Base-by-base conservation (phyloP, 2,797 vertebrate genomes). In the Eulemur albifrons region DNA sequence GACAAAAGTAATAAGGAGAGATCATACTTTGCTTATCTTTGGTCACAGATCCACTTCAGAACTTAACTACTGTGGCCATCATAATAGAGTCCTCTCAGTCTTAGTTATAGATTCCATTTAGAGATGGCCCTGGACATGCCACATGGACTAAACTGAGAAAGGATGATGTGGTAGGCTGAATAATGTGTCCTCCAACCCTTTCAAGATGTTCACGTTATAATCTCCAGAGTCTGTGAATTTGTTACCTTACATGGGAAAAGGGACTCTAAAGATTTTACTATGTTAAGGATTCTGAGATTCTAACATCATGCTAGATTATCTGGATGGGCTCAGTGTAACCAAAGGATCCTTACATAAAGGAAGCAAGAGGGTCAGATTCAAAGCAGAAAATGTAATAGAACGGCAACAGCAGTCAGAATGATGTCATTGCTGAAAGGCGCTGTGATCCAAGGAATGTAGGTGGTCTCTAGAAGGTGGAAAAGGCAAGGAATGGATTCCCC, bases 1-100 rank as follows among this genome's bases (percentile, higher is more conserved):
- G 23, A 84, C 14, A 73, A 67, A 95, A 76, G 27, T 54, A 83
- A 57, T 2, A 88, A 92, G 25, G 43, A 87, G 7, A 80, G 32
- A 48, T 25, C 8, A 73, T 13, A 48, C 4, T 85, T 35, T n/a
- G 1, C 21, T 83, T 91, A 89, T n/a, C 3, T 57, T 92, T 69
- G 30, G 11, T 43, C 35, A 72, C 8, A 93, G 32, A 57, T 0
- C 7, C 18, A n/a, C 20, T 61, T n/a, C 27, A 87, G 50, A 84
- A 81, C 1, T 18, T 57, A 40, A 40, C 15, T 69, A 81, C 0
- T 2, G 0, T 21, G 21, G 32, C 18, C 48, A 35, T 32, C 7
- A 2, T 6, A 20, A 21, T 30, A 32, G 45, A 84, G 2, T 27
- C 43, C 3, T 43, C 32, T 77, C 52, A 76, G 21, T 18, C 23